Percentiles rank a stretch among this genome's conserved stretches.
Evolutionary conservation across 1,140 invertebrate species (phyloP).

Genomic region (Drosophila sechellia): DNA sequence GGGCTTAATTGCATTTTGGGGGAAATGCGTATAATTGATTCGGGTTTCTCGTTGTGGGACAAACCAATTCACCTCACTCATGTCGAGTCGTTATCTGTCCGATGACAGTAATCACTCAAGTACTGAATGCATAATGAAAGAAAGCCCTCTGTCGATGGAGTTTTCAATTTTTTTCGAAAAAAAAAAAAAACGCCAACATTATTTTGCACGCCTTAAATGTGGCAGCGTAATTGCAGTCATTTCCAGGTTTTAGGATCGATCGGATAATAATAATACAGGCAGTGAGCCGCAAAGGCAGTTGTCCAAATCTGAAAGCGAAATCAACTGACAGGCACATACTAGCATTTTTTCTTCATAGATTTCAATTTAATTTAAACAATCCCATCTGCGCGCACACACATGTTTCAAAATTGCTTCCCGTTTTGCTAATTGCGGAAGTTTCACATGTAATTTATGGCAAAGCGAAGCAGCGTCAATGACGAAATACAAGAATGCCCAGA

Average conservation of each 20-base stretch:
- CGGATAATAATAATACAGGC: constrained; percentile 19
- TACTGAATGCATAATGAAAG: constrained; percentile 45
- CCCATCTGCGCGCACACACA: constrained; percentile 30
- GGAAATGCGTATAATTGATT: constrained; percentile 40
- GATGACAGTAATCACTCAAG: constrained; percentile 42
- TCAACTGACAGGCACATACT: constrained; percentile 17
- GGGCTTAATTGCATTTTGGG: constrained; percentile 47
- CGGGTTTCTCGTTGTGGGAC: constrained; percentile 21
- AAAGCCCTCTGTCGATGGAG: constrained; percentile 24
- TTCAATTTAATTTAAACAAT: constrained; percentile 21
- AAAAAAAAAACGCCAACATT: constrained; percentile 9
- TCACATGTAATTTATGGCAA: constrained; percentile 22
- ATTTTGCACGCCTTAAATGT: constrained; percentile 34
- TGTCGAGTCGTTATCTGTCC: constrained; percentile 20
- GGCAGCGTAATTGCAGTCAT: constrained; percentile 31
- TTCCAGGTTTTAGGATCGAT: constrained; percentile 30
- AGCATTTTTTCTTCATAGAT: constrained; percentile 12
- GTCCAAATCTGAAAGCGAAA: constrained; percentile 26
- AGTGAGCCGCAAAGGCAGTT: constrained; percentile 1
- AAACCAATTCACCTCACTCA: constrained; percentile 49
- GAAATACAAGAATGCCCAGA: constrained; percentile 21
- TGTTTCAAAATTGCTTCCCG: constrained; percentile 38
- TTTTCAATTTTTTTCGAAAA: constrained; percentile 9
- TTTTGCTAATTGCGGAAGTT: constrained; percentile 48
- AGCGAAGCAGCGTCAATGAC: constrained; percentile 27